phyloP scores from a whole-genome alignment of 1,140 invertebrate species.

The Adoxophyes honmai region DNA sequence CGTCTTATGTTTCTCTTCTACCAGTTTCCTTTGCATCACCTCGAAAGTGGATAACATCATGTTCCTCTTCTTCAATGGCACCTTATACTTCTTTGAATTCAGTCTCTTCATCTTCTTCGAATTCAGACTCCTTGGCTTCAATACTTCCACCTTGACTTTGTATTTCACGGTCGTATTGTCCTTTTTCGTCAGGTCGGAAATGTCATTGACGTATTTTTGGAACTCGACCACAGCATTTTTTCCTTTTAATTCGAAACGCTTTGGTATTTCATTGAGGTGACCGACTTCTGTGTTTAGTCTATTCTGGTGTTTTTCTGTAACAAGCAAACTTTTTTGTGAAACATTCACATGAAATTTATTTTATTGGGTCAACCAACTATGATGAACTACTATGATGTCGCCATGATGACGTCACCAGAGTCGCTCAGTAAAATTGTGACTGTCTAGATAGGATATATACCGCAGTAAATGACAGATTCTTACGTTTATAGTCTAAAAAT shows the following conservation, averaged over 20 bases:
- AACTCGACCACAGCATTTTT: slow-evolving; percentile 38
- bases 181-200: slow-evolving; percentile 38
- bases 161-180: slow-evolving; percentile 47
- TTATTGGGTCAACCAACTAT: too few relatives aligned
- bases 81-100: slow-evolving; percentile 56
- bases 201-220: slow-evolving; percentile 44
- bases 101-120: slow-evolving; percentile 37
- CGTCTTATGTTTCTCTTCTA: slow-evolving; percentile 33
- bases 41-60: slow-evolving; percentile 65
- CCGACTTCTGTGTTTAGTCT: neutral
- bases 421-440: too few relatives aligned
- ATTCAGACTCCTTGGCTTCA: slow-evolving; percentile 23
- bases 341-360: too few relatives aligned
- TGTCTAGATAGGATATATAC: too few relatives aligned
- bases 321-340: neutral
- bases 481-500: too few relatives aligned
- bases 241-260: slow-evolving; percentile 48
- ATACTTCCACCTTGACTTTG: slow-evolving; percentile 46
- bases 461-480: too few relatives aligned
- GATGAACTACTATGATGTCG: too few relatives aligned
- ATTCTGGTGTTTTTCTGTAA: slow-evolving; percentile 45
- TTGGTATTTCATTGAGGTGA: slow-evolving; percentile 52
- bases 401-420: too few relatives aligned
- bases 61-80: slow-evolving; percentile 61
- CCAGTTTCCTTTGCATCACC: slow-evolving; percentile 42